A percentile compares a stretch with the other conserved stretches of the same genome.
Evolutionary conservation across 2,797 vertebrate genomes (phyloP).

Genomic region (Onychomys arenicola): DNA sequence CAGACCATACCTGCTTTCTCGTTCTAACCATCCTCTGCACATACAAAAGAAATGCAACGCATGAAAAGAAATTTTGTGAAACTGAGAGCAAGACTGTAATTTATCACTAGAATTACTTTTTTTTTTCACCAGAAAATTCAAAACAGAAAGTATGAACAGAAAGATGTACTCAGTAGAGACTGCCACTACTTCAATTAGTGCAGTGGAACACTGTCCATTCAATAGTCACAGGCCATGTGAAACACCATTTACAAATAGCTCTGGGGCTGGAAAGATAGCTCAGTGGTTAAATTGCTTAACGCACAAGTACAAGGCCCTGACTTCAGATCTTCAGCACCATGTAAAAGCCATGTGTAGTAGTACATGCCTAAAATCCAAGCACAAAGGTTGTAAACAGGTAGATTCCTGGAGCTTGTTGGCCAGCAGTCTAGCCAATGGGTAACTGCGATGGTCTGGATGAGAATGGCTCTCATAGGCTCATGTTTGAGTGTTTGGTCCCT

Average conservation of each 20-base stretch:
- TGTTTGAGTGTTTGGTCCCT: not conserved
- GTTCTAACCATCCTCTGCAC: conserved; percentile 96
- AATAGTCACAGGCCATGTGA: not conserved
- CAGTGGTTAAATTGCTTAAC: not conserved
- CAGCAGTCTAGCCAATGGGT: not conserved
- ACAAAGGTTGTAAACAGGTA: not conserved
- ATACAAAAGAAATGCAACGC: conserved; percentile 64
- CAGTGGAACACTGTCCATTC: conserved; percentile 32
- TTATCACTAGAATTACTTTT: not conserved
- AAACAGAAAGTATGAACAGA: conserved; percentile 48
- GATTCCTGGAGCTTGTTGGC: not conserved
- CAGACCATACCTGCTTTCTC: conserved; percentile 97
- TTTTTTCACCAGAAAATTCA: not conserved
- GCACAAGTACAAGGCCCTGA: not conserved
- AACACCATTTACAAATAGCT: not conserved
- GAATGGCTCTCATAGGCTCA: not conserved
- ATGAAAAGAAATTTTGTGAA: conserved; percentile 44
- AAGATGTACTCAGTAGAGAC: not conserved
- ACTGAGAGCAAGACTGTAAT: conserved; percentile 23
- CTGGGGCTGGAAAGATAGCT: not conserved
- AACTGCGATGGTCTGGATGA: not conserved
- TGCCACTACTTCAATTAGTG: not conserved
- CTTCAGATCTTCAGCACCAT: not conserved
- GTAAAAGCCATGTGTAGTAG: not conserved
- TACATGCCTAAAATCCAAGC: not conserved